Evolutionary conservation across 92 coral and sea anemone genomes (phyloP).

Genomic region (Parazoanthus atlanticus): DNA sequence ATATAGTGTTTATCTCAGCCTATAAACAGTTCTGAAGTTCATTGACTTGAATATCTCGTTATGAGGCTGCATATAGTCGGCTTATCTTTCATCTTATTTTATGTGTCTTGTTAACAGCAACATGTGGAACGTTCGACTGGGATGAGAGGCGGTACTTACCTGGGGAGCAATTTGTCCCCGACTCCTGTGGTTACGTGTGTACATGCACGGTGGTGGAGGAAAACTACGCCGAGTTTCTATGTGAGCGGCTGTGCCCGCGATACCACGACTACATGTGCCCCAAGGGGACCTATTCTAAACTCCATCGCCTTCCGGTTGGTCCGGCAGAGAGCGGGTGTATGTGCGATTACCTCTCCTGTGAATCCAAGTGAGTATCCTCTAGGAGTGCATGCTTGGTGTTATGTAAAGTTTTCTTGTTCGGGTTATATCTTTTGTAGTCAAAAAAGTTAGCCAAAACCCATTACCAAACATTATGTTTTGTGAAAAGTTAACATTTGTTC

Average conservation of each 20-base stretch:
- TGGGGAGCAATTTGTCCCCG: conserved; percentile 29
- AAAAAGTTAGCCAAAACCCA: too few species aligned
- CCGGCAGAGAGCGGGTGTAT: conserved; percentile 24
- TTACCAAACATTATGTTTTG: too few species aligned
- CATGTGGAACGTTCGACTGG: conserved; percentile 7
- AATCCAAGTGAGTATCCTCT: background rate
- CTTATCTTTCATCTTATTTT: background rate
- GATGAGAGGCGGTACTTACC: conserved; percentile 8
- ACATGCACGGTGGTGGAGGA: conserved; percentile 30
- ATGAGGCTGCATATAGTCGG: too few species aligned
- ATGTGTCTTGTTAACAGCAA: background rate
- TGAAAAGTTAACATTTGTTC: too few species aligned
- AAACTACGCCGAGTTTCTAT: conserved; percentile 32
- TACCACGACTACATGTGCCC: conserved; percentile 28
- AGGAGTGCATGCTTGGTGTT: too few species aligned
- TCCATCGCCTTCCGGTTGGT: conserved; percentile 23
- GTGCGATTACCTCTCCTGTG: conserved; percentile 10
- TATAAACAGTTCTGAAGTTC: too few species aligned
- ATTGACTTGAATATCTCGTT: too few species aligned
- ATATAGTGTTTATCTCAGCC: too few species aligned
- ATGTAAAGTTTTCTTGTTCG: too few species aligned
- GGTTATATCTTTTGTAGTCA: too few species aligned
- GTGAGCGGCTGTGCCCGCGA: conserved; percentile 25
- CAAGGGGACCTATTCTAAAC: conserved; percentile 2
- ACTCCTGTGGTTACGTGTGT: conserved; percentile 26